Evolutionary conservation across 2,113 vertebrate genomes (phyloP).

Genomic region (Podarcis cretensis): DNA sequence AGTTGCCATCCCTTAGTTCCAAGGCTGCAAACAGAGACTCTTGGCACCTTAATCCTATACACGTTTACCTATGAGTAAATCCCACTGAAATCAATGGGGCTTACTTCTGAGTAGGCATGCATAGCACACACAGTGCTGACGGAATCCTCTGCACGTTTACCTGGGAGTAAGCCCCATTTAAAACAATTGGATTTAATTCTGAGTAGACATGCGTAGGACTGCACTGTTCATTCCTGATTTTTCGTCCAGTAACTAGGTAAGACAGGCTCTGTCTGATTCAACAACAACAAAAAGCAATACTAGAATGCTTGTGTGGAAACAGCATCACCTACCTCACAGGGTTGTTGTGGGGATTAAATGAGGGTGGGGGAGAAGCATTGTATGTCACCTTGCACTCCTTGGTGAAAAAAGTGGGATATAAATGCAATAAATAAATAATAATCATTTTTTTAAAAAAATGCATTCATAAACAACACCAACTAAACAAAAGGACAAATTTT

Average conservation of each 20-base stretch:
- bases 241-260: neutral
- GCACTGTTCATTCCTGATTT: neutral
- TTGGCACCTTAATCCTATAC: neutral
- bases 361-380: too few species aligned
- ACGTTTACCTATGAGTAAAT: neutral
- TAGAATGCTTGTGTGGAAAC: neutral
- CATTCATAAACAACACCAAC: too few species aligned
- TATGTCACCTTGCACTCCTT: too few species aligned
- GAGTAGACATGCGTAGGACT: neutral
- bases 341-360: too few species aligned
- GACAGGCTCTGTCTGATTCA: too few species aligned
- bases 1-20: neutral
- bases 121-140: neutral
- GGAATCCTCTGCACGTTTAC: neutral
- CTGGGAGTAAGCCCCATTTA: neutral
- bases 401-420: too few species aligned
- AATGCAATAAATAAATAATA: too few species aligned
- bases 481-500: neutral
- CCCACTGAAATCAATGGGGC: neutral
- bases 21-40: too few species aligned
- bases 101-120: neutral
- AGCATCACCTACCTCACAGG: too few species aligned
- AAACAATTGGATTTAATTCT: neutral
- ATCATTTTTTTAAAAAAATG: too few species aligned
- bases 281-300: too few species aligned